phyloP scores from a whole-genome alignment of 2,797 vertebrate genomes.

The Thalassophryne amazonica region DNA sequence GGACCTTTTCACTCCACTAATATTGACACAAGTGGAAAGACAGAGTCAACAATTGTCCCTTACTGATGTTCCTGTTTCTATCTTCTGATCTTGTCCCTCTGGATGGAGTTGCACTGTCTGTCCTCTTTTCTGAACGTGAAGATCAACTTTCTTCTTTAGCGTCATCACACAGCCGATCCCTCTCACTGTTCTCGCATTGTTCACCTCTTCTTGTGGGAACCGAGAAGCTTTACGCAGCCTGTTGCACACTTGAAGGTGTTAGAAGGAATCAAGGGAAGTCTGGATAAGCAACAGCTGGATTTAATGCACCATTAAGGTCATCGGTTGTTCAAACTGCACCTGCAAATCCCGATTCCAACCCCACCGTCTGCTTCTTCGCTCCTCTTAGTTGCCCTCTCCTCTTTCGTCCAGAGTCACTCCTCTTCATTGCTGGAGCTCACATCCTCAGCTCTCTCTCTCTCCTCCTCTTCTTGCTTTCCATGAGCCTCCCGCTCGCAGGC shows the following conservation, averaged over 20 bases:
- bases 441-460: slow-evolving; percentile 42
- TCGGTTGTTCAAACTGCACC: slow-evolving; percentile 77
- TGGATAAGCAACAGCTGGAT: slow-evolving; percentile 78
- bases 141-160: slow-evolving; percentile 26
- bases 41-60: slow-evolving; percentile 50
- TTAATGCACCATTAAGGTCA: slow-evolving; percentile 79
- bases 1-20: slow-evolving; percentile 56
- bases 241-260: slow-evolving; percentile 44
- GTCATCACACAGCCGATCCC: slow-evolving; percentile 9
- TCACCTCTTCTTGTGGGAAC: slow-evolving; percentile 42
- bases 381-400: slow-evolving; percentile 44
- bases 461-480: slow-evolving; percentile 9
- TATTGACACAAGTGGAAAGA: slow-evolving; percentile 64
- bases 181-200: background rate
- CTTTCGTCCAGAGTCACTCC: slow-evolving; percentile 36
- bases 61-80: slow-evolving; percentile 50
- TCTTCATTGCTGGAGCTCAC: slow-evolving; percentile 37
- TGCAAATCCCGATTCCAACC: slow-evolving; percentile 65
- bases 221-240: slow-evolving; percentile 23
- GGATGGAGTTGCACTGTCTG: slow-evolving; percentile 31
- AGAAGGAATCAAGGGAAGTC: slow-evolving; percentile 59
- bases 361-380: slow-evolving; percentile 33
- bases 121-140: slow-evolving; percentile 26
- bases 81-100: slow-evolving; percentile 46
- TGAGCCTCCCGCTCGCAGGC: slow-evolving; percentile 61